Conservation (phyloP, 2,888 invertebrate genomes). For the Brachypalpus laphriformis region DNA sequence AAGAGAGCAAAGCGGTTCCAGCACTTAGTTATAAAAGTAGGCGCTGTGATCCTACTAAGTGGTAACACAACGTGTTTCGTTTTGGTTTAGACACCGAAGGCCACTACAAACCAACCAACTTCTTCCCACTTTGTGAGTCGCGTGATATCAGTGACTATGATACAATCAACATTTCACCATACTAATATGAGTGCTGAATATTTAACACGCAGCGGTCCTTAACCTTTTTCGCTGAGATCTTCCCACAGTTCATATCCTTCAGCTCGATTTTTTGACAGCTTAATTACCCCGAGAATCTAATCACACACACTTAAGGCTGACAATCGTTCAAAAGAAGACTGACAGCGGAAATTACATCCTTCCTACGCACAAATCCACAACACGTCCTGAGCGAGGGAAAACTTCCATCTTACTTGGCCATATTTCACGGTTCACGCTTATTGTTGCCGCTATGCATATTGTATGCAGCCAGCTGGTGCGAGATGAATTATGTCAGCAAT, state of each 20-base stretch:
- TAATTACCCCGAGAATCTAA: conserved; percentile 24
- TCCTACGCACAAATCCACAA: conserved; percentile 36
- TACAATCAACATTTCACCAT: neutral
- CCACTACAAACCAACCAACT: no score
- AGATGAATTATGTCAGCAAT: conserved; percentile 43
- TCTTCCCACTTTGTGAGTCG: neutral
- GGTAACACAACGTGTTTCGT: no score
- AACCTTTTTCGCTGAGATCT: neutral
- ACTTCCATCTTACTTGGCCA: conserved; percentile 19
- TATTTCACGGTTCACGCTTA: conserved; percentile 32
- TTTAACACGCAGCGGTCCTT: neutral
- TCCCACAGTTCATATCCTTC: neutral
- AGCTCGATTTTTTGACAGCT: conserved; percentile 10
- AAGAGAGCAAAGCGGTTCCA: no score
- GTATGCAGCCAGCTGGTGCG: conserved; percentile 54
- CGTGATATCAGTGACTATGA: neutral
- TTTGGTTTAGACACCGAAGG: no score
- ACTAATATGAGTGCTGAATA: neutral
- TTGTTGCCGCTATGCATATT: conserved; percentile 1
- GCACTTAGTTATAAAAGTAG: no score
- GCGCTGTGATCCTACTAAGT: no score
- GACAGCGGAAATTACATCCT: conserved; percentile 49
- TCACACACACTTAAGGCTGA: conserved; percentile 15
- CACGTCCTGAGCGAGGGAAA: conserved; percentile 8
- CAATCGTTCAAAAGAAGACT: conserved; percentile 28